Percentiles rank a stretch among this genome's conserved stretches.
These are phyloP conservation scores for Raphicerus campestris DNA, from an alignment of 2,113 vertebrate species.

Conservation along the genomic window DNA sequence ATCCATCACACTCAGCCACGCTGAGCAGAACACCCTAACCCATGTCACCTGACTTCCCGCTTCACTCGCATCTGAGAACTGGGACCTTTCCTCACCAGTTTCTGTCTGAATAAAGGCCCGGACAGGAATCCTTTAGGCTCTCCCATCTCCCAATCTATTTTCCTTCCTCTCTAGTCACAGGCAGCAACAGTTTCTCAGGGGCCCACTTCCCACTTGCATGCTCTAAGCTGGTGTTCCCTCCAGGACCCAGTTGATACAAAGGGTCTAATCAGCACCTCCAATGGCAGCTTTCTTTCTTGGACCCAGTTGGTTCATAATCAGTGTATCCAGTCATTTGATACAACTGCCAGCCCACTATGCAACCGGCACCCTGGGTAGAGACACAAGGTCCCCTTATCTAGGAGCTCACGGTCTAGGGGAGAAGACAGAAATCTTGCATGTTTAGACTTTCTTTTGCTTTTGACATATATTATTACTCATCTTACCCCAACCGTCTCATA, in stretches of 20 bases:
- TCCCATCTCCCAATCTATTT: neutral
- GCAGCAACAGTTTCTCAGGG: neutral
- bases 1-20: conserved; percentile 63
- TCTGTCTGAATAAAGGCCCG: conserved; percentile 19
- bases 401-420: neutral
- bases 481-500: neutral
- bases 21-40: conserved; percentile 6
- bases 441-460: neutral
- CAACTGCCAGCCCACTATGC: neutral
- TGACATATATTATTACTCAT: neutral
- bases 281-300: neutral
- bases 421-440: neutral
- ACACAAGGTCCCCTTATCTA: neutral
- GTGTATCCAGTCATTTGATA: neutral
- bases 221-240: neutral
- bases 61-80: neutral
- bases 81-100: neutral
- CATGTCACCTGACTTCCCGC: neutral
- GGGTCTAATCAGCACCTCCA: neutral
- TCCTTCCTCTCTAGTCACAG: neutral
- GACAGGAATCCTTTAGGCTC: neutral
- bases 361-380: neutral
- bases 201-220: neutral
- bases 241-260: neutral
- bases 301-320: neutral